Percentiles rank a stretch among this genome's conserved stretches.
phyloP scores from a whole-genome alignment of 2,797 vertebrate species.

The Phoeniculus purpureus region DNA sequence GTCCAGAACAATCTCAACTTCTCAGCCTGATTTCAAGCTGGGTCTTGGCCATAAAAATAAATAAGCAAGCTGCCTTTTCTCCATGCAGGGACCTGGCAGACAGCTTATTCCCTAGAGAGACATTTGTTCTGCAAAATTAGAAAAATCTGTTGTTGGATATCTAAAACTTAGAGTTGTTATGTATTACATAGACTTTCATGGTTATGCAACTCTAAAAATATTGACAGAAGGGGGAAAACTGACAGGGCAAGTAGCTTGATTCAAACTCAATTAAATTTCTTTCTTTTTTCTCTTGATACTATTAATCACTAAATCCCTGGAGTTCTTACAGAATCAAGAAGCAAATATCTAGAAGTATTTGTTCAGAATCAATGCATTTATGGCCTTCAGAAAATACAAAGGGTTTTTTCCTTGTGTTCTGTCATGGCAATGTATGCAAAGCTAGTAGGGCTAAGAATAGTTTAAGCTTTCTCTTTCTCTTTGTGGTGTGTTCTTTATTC shows the following conservation, averaged over 20 bases:
- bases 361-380: neutral
- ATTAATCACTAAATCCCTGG: neutral
- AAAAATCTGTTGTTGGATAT: neutral
- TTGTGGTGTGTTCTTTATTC: neutral
- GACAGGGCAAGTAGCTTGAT: neutral
- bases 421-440: neutral
- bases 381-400: neutral
- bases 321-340: neutral
- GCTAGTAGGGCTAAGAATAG: neutral
- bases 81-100: neutral
- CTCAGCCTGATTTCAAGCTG: neutral
- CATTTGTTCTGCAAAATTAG: neutral
- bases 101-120: neutral
- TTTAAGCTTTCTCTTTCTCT: neutral
- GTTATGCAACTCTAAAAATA: neutral
- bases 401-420: neutral
- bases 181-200: neutral
- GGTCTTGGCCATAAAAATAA: constrained; percentile 7
- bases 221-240: neutral
- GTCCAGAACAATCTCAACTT: neutral
- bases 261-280: accelerated
- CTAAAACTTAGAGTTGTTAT: neutral
- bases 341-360: neutral
- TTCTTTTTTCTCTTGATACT: neutral
- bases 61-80: neutral